phyloP scores from a whole-genome alignment of 2,113 vertebrate genomes.

The Mustelus asterias region DNA sequence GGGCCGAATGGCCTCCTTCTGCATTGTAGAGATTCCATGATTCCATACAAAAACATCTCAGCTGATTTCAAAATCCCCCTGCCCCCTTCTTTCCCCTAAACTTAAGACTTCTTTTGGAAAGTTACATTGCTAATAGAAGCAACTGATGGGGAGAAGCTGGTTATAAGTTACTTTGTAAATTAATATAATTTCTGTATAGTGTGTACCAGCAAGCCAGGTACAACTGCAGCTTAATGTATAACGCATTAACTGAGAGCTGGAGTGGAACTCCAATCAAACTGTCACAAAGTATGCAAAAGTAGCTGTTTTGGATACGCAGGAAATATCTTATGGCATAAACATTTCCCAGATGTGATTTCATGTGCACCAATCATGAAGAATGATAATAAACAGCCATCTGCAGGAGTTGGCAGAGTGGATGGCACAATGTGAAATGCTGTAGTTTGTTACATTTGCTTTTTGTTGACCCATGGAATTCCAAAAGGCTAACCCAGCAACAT shows the following conservation, averaged over 20 bases:
- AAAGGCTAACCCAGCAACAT: background rate
- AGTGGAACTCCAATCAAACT: background rate
- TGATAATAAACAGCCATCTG: background rate
- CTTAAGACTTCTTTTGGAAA: background rate
- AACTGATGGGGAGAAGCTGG: background rate
- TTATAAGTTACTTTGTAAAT: conserved; percentile 4
- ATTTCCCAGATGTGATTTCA: background rate
- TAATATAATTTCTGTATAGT: background rate
- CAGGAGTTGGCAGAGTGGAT: background rate
- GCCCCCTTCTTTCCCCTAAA: background rate
- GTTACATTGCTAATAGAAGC: background rate
- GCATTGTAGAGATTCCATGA: too few species aligned
- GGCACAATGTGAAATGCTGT: background rate
- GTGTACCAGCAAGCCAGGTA: background rate
- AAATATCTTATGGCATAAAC: background rate
- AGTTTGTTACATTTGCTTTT: background rate
- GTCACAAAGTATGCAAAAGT: background rate
- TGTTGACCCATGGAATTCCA: background rate
- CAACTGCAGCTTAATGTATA: background rate
- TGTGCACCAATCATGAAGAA: background rate
- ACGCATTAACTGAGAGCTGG: background rate
- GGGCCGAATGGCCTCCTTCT: too few species aligned
- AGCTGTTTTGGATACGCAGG: background rate
- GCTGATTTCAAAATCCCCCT: background rate
- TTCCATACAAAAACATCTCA: background rate